phyloP scores from a whole-genome alignment of 37 sponge, comb jelly and placozoan species.

The Tethya wilhelma region DNA sequence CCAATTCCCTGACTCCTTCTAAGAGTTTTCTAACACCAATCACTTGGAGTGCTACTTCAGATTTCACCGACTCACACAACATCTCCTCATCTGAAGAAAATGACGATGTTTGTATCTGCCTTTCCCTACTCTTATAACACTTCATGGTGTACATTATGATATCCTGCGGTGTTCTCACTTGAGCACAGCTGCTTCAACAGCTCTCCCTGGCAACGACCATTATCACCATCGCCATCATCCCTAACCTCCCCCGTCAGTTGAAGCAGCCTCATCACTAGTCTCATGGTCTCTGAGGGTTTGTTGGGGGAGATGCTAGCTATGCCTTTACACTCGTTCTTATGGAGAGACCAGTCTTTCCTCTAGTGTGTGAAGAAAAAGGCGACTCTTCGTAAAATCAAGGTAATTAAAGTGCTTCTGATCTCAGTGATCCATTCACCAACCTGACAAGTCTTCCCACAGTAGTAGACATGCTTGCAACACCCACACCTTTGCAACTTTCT shows the following conservation, averaged over 20 bases:
- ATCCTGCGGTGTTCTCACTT: neutral
- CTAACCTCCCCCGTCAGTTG: neutral
- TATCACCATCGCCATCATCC: neutral
- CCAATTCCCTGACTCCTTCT: no score
- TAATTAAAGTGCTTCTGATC: neutral
- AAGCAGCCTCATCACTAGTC: conserved; percentile 56
- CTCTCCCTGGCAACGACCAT: neutral
- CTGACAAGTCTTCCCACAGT: conserved; percentile 71
- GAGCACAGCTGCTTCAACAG: neutral
- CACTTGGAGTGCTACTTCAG: conserved; percentile 18
- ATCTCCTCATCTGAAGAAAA: conserved; percentile 29
- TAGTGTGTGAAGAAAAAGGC: conserved; percentile 5
- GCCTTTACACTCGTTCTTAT: conserved; percentile 71
- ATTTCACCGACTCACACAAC: conserved; percentile 31
- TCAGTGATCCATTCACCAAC: conserved; percentile 25
- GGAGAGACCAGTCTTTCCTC: conserved; percentile 68
- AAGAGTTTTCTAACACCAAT: no score
- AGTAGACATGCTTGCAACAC: conserved; percentile 52
- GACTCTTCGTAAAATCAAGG: neutral
- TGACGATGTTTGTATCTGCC: neutral
- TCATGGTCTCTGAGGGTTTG: conserved; percentile 58
- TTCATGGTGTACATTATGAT: neutral
- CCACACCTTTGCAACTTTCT: conserved; percentile 38
- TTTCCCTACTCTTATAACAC: neutral
- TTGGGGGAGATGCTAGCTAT: conserved; percentile 35